phyloP scores from a whole-genome alignment of 2,888 invertebrate genomes.

The Augiades crinisus region DNA sequence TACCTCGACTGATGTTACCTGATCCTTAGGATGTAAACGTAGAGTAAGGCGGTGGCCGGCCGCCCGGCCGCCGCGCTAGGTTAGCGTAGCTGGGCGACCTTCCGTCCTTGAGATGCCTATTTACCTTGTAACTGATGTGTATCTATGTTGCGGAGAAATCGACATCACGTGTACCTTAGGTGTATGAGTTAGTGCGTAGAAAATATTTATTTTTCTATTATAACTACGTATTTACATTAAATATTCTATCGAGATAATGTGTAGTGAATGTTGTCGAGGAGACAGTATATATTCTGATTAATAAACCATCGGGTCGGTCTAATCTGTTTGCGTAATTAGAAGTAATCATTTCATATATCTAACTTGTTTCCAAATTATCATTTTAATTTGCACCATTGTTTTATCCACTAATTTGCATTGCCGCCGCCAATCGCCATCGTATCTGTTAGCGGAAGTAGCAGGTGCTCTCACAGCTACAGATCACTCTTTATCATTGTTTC shows the following conservation, averaged over 20 bases:
- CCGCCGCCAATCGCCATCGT: constrained; percentile 31
- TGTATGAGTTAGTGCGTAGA: constrained; percentile 79
- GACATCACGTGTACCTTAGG: constrained; percentile 78
- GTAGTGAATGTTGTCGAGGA: constrained; percentile 78
- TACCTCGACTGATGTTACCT: constrained; percentile 82
- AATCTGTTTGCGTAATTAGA: constrained; percentile 51
- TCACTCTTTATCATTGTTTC: constrained; percentile 76
- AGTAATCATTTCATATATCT: constrained; percentile 60
- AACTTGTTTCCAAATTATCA: constrained; percentile 50
- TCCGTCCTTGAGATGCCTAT: constrained; percentile 77
- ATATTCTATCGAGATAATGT: constrained; percentile 81
- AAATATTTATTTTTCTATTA: constrained; percentile 81
- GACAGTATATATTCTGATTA: constrained; percentile 50
- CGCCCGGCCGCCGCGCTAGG: constrained; percentile 38
- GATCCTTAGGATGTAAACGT: constrained; percentile 74
- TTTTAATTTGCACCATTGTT: constrained; percentile 50
- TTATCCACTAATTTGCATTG: constrained; percentile 40
- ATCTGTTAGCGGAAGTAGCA: constrained; percentile 33
- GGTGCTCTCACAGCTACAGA: constrained; percentile 56
- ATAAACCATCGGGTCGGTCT: constrained; percentile 43
- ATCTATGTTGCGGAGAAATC: constrained; percentile 62
- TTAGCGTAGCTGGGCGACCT: constrained; percentile 67
- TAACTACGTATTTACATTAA: constrained; percentile 64
- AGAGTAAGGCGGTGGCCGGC: constrained; percentile 58
- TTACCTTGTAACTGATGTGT: constrained; percentile 65